Evolutionary conservation across 1,140 invertebrate genomes (phyloP).

Genomic region (Nebria ingens): DNA sequence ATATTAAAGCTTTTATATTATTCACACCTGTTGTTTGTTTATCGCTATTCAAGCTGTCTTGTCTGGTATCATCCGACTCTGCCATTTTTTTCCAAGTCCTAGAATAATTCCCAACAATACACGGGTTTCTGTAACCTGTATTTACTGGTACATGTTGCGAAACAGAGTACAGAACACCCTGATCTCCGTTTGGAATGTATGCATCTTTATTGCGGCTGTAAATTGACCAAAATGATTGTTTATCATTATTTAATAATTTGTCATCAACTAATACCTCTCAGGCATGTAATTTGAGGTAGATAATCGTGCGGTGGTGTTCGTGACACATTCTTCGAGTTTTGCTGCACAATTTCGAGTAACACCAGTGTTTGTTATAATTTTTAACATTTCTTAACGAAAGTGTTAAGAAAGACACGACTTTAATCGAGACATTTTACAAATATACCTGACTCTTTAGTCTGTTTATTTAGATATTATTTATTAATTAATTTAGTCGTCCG

Average conservation of each 20-base stretch:
- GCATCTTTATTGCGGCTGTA: constrained; percentile 19
- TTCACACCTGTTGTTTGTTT: constrained; percentile 5
- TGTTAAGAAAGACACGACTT: too few relatives aligned
- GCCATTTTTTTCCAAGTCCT: constrained; percentile 21
- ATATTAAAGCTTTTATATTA: too few relatives aligned
- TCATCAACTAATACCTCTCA: neutral
- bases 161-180: constrained; percentile 29
- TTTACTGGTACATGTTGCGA: constrained; percentile 26
- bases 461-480: too few relatives aligned
- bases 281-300: neutral
- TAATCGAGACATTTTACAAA: too few relatives aligned
- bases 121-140: constrained; percentile 25
- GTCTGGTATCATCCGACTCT: constrained; percentile 12
- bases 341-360: neutral
- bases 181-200: constrained; percentile 23
- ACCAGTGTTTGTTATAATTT: neutral
- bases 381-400: neutral
- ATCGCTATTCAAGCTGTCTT: neutral
- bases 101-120: constrained; percentile 20
- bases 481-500: too few relatives aligned
- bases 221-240: too few relatives aligned
- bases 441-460: too few relatives aligned
- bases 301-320: too few relatives aligned
- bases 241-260: too few relatives aligned
- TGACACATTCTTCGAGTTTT: neutral